phyloP scores from a whole-genome alignment of 53 echinoderm and acorn worm species.

The Echinarachnius parma region DNA sequence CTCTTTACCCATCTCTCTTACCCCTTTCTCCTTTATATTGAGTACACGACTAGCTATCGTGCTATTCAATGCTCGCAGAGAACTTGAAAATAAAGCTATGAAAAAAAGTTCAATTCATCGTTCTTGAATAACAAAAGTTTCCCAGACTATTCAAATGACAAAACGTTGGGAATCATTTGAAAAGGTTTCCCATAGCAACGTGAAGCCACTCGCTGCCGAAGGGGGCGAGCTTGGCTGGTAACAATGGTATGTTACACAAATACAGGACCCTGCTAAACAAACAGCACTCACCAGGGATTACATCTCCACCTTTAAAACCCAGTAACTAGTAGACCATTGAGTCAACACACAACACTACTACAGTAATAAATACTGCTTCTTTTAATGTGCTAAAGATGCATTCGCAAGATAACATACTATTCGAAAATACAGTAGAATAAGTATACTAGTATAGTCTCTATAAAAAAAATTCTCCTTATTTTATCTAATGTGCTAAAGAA shows the following conservation, averaged over 20 bases:
- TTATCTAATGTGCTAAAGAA: no score
- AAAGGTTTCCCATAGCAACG: conserved; percentile 15
- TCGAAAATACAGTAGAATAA: no score
- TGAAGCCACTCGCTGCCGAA: background rate
- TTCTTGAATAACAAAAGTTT: background rate
- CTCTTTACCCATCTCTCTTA: no score
- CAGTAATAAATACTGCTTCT: conserved; percentile 29
- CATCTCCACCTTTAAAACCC: no score
- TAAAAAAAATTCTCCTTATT: no score
- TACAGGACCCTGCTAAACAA: conserved; percentile 19
- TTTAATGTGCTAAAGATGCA: conserved; percentile 12
- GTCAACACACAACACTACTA: no score
- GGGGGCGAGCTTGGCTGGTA: conserved; percentile 9
- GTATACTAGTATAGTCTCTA: no score
- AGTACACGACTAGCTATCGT: no score
- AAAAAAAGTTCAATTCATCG: background rate
- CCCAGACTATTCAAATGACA: background rate
- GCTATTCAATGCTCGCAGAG: no score
- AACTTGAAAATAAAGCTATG: background rate
- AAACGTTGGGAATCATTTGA: background rate
- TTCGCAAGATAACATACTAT: conserved; percentile 16
- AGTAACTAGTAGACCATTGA: no score
- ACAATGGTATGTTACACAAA: conserved; percentile 38
- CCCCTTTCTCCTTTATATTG: no score
- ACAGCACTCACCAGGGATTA: no score